These are phyloP conservation scores for Sardinella longiceps DNA, from an alignment of 2,797 vertebrate genomes.

Conservation along the genomic window DNA sequence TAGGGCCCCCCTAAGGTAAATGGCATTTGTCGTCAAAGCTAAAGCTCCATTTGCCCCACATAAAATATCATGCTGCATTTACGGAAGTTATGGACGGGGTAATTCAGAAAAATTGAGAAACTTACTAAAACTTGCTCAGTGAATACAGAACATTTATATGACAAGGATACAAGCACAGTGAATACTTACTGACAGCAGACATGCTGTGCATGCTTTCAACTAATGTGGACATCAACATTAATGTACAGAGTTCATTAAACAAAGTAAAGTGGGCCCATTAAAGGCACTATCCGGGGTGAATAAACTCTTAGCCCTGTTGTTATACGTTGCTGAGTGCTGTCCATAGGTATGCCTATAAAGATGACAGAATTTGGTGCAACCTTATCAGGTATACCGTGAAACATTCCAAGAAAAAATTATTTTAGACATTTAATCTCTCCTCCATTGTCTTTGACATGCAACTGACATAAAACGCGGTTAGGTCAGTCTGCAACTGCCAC, in stretches of 20 bases:
- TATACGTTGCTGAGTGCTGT: too few relatives aligned
- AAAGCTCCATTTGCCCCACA: constrained; percentile 24
- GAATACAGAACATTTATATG: background rate
- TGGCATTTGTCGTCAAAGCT: constrained; percentile 1
- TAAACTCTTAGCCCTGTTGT: too few relatives aligned
- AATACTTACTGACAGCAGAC: background rate
- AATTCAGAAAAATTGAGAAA: background rate
- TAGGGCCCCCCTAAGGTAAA: constrained; percentile 13
- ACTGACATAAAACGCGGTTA: too few relatives aligned
- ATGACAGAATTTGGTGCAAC: too few relatives aligned
- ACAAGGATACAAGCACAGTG: background rate
- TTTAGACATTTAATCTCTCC: too few relatives aligned
- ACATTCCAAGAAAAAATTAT: too few relatives aligned
- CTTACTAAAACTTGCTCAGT: background rate
- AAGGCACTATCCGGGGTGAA: too few relatives aligned
- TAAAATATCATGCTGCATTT: background rate
- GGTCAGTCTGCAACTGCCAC: too few relatives aligned
- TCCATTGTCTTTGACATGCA: too few relatives aligned
- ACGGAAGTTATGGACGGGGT: background rate
- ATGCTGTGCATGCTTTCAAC: background rate
- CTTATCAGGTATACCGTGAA: too few relatives aligned
- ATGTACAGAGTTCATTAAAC: background rate
- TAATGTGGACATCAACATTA: background rate
- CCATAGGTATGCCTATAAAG: too few relatives aligned
- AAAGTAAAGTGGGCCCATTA: background rate